Conservation (phyloP, 2,797 vertebrate species). For the Acropternis orthonyx region DNA sequence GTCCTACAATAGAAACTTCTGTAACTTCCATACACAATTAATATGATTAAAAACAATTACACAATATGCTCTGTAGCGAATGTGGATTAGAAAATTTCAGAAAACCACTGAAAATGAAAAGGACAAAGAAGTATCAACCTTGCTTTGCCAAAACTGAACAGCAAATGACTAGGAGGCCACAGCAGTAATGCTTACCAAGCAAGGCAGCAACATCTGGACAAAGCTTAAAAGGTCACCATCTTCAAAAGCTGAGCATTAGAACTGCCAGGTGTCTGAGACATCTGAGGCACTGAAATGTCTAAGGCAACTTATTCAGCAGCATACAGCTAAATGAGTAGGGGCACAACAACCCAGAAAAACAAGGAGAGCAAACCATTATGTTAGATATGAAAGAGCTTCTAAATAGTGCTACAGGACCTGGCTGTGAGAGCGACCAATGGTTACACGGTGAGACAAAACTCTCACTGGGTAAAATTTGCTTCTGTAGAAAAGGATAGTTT, state of each 20-base stretch:
- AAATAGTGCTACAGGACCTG: background rate
- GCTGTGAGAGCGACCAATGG: background rate
- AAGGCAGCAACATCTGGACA: background rate
- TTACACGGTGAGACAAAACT: background rate
- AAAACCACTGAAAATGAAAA: background rate
- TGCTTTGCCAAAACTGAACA: background rate
- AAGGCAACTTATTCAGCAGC: background rate
- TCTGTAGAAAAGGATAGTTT: background rate
- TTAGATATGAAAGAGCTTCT: background rate
- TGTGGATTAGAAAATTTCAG: background rate
- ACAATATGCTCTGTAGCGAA: background rate
- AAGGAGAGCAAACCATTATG: background rate
- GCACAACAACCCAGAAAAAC: background rate
- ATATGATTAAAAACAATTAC: background rate
- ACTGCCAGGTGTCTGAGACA: fast-evolving
- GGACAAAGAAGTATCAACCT: background rate
- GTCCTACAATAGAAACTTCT: slow-evolving; percentile 19
- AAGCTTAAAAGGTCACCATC: background rate
- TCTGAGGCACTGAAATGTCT: background rate
- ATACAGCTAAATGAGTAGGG: background rate
- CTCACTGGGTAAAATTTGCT: background rate
- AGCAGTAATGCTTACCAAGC: background rate
- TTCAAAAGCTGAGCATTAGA: background rate
- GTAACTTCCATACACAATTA: background rate
- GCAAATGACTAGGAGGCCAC: background rate